These are phyloP conservation scores for Urophycis tenuis DNA, from an alignment of 2,797 vertebrate species.

Conservation along the genomic window DNA sequence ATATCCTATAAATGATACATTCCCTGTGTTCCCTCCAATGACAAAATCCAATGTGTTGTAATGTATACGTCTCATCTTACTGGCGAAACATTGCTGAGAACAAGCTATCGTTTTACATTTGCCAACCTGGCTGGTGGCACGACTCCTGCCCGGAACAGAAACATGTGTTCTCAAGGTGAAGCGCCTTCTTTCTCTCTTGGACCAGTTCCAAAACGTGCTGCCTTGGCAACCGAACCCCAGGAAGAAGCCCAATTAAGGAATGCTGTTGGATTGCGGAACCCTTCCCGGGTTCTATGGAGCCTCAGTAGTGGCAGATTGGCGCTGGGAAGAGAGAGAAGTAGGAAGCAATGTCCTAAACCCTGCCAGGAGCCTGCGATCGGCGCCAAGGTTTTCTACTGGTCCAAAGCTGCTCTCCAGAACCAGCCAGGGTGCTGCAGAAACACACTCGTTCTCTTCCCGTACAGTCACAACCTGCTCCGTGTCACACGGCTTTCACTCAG, in stretches of 20 bases:
- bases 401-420: background rate
- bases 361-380: slow-evolving; percentile 29
- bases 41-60: no score
- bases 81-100: background rate
- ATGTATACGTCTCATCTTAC: background rate
- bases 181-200: background rate
- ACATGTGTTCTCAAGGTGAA: background rate
- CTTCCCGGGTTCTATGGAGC: slow-evolving; percentile 30
- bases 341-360: slow-evolving; percentile 56
- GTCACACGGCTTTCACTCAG: background rate
- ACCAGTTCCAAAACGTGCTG: background rate
- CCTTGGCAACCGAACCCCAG: background rate
- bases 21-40: background rate
- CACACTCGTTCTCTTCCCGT: background rate
- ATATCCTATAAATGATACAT: background rate
- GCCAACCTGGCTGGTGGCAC: background rate
- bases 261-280: slow-evolving; percentile 21
- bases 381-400: background rate
- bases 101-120: background rate
- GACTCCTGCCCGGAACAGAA: background rate
- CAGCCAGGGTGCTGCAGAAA: background rate
- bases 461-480: background rate
- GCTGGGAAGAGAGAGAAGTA: slow-evolving; percentile 60
- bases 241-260: slow-evolving; percentile 33
- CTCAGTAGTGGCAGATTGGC: slow-evolving; percentile 62